Conservation (phyloP, 1,140 invertebrate species). For the Panulirus ornatus region DNA sequence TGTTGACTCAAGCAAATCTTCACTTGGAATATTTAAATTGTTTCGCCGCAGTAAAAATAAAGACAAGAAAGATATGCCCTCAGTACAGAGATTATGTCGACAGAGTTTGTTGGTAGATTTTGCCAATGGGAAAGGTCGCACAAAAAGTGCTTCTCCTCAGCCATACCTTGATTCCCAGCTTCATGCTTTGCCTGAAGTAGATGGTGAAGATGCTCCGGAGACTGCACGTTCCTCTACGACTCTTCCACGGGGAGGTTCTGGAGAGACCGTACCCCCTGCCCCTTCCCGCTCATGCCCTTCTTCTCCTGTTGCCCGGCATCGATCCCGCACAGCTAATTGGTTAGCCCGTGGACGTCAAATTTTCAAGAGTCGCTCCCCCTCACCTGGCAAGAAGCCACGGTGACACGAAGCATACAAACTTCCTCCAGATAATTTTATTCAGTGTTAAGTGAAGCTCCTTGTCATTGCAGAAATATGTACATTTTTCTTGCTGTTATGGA, state of each 20-base stretch:
- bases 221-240: constrained; percentile 54
- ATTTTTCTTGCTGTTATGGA: neutral
- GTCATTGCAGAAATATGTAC: neutral
- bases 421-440: neutral
- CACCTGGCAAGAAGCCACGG: constrained; percentile 54
- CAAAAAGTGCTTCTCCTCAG: constrained; percentile 64
- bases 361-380: constrained; percentile 64
- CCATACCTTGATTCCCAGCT: constrained; percentile 26
- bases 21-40: constrained; percentile 57
- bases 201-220: constrained; percentile 41
- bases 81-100: constrained; percentile 60
- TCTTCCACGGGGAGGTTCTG: constrained; percentile 35
- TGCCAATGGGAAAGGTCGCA: constrained; percentile 57
- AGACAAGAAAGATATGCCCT: constrained; percentile 65
- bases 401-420: constrained; percentile 22
- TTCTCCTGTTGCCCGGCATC: constrained; percentile 60
- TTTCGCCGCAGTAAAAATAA: constrained; percentile 51
- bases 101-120: constrained; percentile 67
- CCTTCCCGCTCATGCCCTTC: constrained; percentile 65
- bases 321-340: constrained; percentile 61
- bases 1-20: constrained; percentile 19
- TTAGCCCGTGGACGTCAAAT: constrained; percentile 55
- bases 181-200: constrained; percentile 35
- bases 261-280: constrained; percentile 20
- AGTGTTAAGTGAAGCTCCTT: neutral